Base-by-base conservation (phyloP, 2,797 vertebrate genomes). In the Pempheris klunzingeri region DNA sequence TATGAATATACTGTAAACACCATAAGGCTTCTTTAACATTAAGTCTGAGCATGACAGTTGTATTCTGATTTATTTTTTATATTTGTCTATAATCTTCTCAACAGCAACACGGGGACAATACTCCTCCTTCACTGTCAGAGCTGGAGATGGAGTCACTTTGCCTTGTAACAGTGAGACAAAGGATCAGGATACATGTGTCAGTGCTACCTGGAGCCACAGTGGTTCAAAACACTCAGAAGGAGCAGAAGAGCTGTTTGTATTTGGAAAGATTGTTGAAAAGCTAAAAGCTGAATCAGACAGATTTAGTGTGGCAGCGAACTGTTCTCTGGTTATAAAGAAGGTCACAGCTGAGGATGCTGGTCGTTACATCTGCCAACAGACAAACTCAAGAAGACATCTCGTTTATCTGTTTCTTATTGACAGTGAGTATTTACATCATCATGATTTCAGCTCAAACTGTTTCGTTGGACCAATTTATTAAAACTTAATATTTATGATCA, bases 211-310 rank as follows among this genome's bases (percentile, higher is more conserved):
- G 79, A 0, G 5, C 4, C 46, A 22, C 18, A 20, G 0, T 8
- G 2, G 0, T 2, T 9, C 2, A 1, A 15, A 3, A 0, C 0
- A 3, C 0, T n/a, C n/a, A n/a, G n/a, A n/a, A 18, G 7, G 0
- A 18, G 0, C 5, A 49, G 12, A 7, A 13, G 4, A 13, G 11
- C 18, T 80, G 64, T 7, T 58, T 50, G 1, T 0, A 12, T 3
- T 0, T 6, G 59, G 71, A 0, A 28, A 70, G 44, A 38, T 63
- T 57, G 6, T 1, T 18, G 36, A 52, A 30, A 2, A 26, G 10
- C 3, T 15, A 3, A 9, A 18, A 38, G 1, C 24, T 20, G 26
- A 58, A 41, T 44, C 36, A 17, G 38, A 43, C 26, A 66, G 62
- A 72, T 39, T 59, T 57, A 30, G 3, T 11, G 17, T 74, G 17